Evolutionary conservation across 2,888 invertebrate species (phyloP).

Genomic region (Homarus gammarus): DNA sequence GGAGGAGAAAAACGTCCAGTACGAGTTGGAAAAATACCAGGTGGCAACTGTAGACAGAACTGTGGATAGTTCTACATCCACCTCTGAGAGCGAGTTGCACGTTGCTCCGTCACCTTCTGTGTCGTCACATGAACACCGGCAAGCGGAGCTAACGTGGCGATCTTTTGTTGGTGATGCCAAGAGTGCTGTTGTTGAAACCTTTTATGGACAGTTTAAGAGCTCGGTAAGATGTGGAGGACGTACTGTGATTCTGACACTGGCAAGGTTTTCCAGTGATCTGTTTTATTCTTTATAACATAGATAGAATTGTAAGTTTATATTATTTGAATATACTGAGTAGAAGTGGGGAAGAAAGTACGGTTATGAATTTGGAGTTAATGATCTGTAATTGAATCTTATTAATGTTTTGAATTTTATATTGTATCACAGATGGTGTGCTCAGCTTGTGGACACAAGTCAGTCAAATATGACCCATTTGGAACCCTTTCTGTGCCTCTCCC

Average conservation of each 20-base stretch:
- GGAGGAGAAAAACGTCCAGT: constrained; percentile 74
- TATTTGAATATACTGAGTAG: no score
- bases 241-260: no score
- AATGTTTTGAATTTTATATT: background rate
- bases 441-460: constrained; percentile 83
- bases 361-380: background rate
- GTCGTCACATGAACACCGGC: constrained; percentile 58
- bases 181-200: constrained; percentile 74
- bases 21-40: constrained; percentile 71
- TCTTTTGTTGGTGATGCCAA: constrained; percentile 72
- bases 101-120: constrained; percentile 36
- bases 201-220: constrained; percentile 76
- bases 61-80: constrained; percentile 60
- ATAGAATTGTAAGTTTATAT: no score
- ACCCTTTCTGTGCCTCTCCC: constrained; percentile 85
- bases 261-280: no score
- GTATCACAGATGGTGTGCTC: constrained; percentile 80
- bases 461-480: constrained; percentile 85
- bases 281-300: no score
- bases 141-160: constrained; percentile 73
- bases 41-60: constrained; percentile 24
- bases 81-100: constrained; percentile 50
- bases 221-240: constrained; percentile 51
- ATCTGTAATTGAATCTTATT: background rate
- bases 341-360: no score